Conservation (phyloP, 2,113 vertebrate species). For the Xyliphius kryptos region DNA sequence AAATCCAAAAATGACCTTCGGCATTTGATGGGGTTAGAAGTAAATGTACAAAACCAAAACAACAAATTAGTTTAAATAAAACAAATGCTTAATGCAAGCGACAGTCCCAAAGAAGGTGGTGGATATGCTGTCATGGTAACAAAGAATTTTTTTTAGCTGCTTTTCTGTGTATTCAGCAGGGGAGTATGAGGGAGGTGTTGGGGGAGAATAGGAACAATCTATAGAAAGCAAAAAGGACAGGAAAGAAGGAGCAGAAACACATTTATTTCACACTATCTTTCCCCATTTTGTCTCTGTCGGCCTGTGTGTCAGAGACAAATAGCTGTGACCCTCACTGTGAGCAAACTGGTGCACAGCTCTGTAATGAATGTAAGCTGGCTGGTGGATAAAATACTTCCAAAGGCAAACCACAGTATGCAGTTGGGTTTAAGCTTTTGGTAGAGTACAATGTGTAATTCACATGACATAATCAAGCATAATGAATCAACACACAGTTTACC, state of each 20-base stretch:
- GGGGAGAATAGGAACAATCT: conserved; percentile 14
- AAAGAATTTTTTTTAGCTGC: conserved; percentile 37
- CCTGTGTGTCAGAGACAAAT: conserved; percentile 46
- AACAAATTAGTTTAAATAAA: conserved; percentile 44
- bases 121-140: conserved; percentile 48
- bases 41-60: conserved; percentile 29
- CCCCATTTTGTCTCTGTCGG: conserved; percentile 48
- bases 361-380: conserved; percentile 39
- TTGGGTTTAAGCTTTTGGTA: conserved; percentile 18
- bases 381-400: conserved; percentile 39
- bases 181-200: conserved; percentile 18
- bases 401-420: conserved; percentile 29
- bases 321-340: conserved; percentile 32
- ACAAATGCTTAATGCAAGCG: conserved; percentile 31
- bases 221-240: conserved; percentile 17
- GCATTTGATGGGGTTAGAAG: conserved; percentile 30
- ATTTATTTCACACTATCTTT: conserved; percentile 40
- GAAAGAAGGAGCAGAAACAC: conserved; percentile 22
- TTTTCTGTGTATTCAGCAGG: conserved; percentile 38
- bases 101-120: conserved; percentile 32
- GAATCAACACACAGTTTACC: neutral
- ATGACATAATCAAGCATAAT: conserved; percentile 9
- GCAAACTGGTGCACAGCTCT: conserved; percentile 37
- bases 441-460: conserved; percentile 23
- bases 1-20: conserved; percentile 31